Conservation (phyloP, 2,888 invertebrate genomes). For the Leucoma salicis region DNA sequence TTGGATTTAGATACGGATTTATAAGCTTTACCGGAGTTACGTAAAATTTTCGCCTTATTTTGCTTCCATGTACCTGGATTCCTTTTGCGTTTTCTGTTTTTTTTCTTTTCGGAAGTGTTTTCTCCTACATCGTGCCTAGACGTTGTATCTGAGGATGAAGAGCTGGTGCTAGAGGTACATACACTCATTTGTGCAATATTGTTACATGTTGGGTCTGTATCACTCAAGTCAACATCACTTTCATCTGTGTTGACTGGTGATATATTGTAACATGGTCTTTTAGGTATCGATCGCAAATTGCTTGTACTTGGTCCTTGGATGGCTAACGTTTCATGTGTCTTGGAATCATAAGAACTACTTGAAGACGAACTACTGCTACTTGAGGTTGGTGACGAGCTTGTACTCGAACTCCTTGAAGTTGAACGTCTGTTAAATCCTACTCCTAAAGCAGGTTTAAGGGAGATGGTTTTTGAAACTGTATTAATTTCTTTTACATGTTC, state of each 20-base stretch:
- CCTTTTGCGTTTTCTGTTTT: slow-evolving; percentile 10
- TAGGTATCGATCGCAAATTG: not conserved
- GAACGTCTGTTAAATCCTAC: not conserved
- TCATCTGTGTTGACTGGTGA: slow-evolving; percentile 1
- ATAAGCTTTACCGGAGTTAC: slow-evolving; percentile 9
- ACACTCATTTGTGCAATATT: not conserved
- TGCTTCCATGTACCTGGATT: slow-evolving; percentile 11
- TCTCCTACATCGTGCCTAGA: not conserved
- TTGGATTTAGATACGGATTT: slow-evolving; percentile 9
- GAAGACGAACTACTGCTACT: not conserved
- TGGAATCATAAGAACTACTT: not conserved
- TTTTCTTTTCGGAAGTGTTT: slow-evolving; percentile 2
- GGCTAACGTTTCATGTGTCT: not conserved
- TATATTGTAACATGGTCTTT: slow-evolving; percentile 3
- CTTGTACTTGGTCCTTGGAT: not conserved
- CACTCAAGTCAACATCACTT: slow-evolving; percentile 4
- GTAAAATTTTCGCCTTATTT: slow-evolving; percentile 9
- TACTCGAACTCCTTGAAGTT: not conserved
- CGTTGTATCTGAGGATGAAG: slow-evolving; percentile 4
- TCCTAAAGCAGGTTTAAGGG: slow-evolving; percentile 2
- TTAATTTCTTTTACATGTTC: slow-evolving; percentile 1
- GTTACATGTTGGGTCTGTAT: slow-evolving; percentile 1
- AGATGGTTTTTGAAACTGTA: not conserved
- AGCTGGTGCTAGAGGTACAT: not conserved
- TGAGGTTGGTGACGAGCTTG: not conserved